phyloP scores from a whole-genome alignment of 1,140 invertebrate species.

The Bombyx mori region ASM3026992v2 NC_085116.1:12598001-12598500 shows the following conservation, averaged over 20 bases:
- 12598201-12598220: constrained; percentile 68
- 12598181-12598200: constrained; percentile 71
- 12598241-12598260: constrained; percentile 45
- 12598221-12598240: constrained; percentile 57
- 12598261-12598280: constrained; percentile 5
- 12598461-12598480: constrained; percentile 15
- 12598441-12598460: constrained; percentile 40
- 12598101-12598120: constrained; percentile 20
- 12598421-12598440: constrained; percentile 14
- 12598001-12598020: too few species aligned
- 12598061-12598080: not conserved
- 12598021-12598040: too few species aligned
- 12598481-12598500: constrained; percentile 35
- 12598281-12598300: constrained; percentile 43
- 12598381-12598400: constrained; percentile 36
- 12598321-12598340: constrained; percentile 35
- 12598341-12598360: constrained; percentile 23
- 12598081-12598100: constrained; percentile 6
- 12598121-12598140: constrained; percentile 23
- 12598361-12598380: constrained; percentile 47
- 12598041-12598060: too few species aligned
- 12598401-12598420: constrained; percentile 28
- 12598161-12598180: constrained; percentile 68
- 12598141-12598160: constrained; percentile 60
- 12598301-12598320: constrained; percentile 45